Evolutionary conservation across 2,113 vertebrate genomes (phyloP), one percentile per base, ranked within the genome.

Genomic region (Oxyruncus cristatus): DNA sequence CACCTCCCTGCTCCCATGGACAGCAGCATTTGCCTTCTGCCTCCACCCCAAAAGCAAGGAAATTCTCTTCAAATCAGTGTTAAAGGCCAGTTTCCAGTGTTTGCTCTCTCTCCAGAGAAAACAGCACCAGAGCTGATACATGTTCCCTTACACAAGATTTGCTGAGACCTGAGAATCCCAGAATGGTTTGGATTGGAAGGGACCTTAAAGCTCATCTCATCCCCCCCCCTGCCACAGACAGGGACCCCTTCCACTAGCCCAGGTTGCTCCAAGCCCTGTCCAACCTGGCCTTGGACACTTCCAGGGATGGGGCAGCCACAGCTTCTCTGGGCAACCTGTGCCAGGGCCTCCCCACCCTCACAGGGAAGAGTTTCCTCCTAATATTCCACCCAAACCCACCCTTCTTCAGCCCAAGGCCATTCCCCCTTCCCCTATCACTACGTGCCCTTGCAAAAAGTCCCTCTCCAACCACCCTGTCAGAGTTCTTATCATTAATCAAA

Each of bases 401-500:
- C 47, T 35, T 62, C 28, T 32, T 47, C 49, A 62, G 32, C 27
- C 37, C 33, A 9, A 50, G 35, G 56, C 21, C 41, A 12, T 70
- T 77, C 35, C 42, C 39, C 42, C 26, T 42, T 50, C 22, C 33
- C 35, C 42, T 84, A n/a, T 30, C 62, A 47, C n/a, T 47, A n/a
- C 41, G 11, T 24, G 35, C 35, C 49, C 83, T 42, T 84, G 56
- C 35, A 49, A 42, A 42, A 77, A 37, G 22, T 37, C 72, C 79
- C 56, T 77, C 62, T 77, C 65, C 56, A 71, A 49, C 80, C 13
- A 28, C 65, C 56, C 87, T 87, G 87, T 71, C 75, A 59, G 35
- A 93, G 35, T n/a, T 67, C 73, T 92, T 94, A 84, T 46, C 63
- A 83, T 94, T 95, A 74, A 95, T 97, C 88, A 88, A 93, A 95